Percentiles rank a stretch among this genome's conserved stretches.
Conservation (phyloP, 2,888 invertebrate genomes). For the Apodemia mormo region DNA sequence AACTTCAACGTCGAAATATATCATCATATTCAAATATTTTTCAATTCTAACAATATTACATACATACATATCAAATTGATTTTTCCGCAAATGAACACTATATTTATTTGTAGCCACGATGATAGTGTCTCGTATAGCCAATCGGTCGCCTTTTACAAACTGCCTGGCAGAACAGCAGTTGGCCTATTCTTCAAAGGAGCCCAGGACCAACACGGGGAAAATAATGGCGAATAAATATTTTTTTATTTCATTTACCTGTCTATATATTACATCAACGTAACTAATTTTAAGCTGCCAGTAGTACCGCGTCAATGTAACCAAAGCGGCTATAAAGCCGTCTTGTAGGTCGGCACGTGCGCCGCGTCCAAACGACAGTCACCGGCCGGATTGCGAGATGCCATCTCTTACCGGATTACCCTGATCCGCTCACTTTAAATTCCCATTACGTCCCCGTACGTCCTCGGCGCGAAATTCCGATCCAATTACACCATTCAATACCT, state of each 20-base stretch:
- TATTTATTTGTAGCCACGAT: no score
- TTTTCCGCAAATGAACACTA: no score
- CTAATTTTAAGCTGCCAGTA: neutral
- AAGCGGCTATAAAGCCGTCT: neutral
- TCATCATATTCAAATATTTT: no score
- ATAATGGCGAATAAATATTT: neutral
- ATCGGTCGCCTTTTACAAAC: no score
- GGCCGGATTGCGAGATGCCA: neutral
- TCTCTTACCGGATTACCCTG: neutral
- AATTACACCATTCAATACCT: slow-evolving; percentile 15
- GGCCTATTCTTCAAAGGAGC: no score
- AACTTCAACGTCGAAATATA: no score
- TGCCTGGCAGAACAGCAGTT: no score
- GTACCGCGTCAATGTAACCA: neutral
- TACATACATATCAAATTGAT: no score
- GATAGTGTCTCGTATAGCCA: no score
- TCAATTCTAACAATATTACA: no score
- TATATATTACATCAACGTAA: neutral
- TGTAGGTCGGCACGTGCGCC: neutral
- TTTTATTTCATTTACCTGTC: no score
- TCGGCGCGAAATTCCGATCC: neutral
- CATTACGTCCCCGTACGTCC: neutral
- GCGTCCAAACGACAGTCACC: neutral
- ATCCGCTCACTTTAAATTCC: slow-evolving; percentile 11
- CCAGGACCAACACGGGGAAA: no score